Conservation (phyloP, 1,140 invertebrate species). For the Colletes latitarsis region DNA sequence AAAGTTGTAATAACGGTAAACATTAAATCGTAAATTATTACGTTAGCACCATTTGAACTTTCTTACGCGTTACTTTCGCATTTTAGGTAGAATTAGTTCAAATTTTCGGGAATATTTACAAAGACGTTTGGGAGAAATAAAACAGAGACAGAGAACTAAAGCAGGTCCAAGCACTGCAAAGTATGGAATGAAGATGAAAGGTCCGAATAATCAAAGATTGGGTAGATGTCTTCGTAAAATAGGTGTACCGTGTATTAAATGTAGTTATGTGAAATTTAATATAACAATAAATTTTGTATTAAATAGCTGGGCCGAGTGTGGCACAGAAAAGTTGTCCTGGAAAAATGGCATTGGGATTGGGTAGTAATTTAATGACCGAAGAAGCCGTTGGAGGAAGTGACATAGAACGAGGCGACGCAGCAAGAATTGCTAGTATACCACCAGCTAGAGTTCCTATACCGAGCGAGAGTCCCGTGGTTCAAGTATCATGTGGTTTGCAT, state of each 20-base stretch:
- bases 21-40: not conserved
- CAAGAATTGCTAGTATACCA: conserved; percentile 88
- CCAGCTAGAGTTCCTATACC: conserved; percentile 88
- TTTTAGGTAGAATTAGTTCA: conserved; percentile 79
- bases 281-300: conserved; percentile 35
- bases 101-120: conserved; percentile 83
- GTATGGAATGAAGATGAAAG: conserved; percentile 77
- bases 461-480: conserved; percentile 87
- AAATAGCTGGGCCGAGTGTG: conserved; percentile 68
- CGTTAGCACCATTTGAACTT: not conserved
- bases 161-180: conserved; percentile 74
- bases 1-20: conserved; percentile 83
- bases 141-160: conserved; percentile 81
- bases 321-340: conserved; percentile 66
- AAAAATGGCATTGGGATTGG: conserved; percentile 62
- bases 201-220: conserved; percentile 73
- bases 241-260: not conserved
- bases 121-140: conserved; percentile 82
- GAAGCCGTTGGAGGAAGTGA: conserved; percentile 83
- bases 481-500: conserved; percentile 94
- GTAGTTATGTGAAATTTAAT: not conserved
- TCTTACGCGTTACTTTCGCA: conserved; percentile 10
- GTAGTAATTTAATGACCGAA: conserved; percentile 73
- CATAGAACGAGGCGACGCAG: conserved; percentile 83
- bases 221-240: conserved; percentile 53